Conservation (phyloP, 2,113 vertebrate species). For the mouse (Mus musculus) region DNA sequence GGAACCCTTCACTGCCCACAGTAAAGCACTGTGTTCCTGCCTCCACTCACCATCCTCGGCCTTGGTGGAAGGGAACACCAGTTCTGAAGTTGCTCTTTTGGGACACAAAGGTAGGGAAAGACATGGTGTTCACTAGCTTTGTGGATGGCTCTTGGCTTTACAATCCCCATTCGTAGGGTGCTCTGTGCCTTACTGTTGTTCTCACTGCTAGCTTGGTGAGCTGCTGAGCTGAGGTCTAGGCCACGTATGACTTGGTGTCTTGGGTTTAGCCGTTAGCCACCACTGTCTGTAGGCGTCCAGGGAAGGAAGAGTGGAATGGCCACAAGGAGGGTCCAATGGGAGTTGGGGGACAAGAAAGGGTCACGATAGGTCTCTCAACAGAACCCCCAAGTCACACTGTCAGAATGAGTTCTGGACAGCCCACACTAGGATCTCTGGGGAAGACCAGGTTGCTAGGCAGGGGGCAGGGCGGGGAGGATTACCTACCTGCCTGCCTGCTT, state of each 20-base stretch:
- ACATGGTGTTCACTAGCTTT: not conserved
- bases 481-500: not conserved
- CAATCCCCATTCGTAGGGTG: not conserved
- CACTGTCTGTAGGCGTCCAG: not conserved
- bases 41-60: rapidly evolving
- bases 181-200: rapidly evolving
- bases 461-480: rapidly evolving
- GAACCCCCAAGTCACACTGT: not conserved
- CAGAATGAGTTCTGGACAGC: not conserved
- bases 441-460: not conserved
- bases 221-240: not conserved
- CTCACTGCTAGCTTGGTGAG: not conserved
- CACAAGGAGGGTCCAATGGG: not conserved
- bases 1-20: not conserved
- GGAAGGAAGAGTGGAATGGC: not conserved
- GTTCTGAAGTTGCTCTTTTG: not conserved
- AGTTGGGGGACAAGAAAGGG: no score
- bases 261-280: not conserved
- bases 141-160: not conserved
- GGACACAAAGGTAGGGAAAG: not conserved
- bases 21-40: not conserved
- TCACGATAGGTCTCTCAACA: not conserved
- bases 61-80: not conserved
- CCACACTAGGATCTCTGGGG: rapidly evolving
- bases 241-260: not conserved